phyloP scores from a whole-genome alignment of 2,888 invertebrate species.

The Orthosia gracilis region DNA sequence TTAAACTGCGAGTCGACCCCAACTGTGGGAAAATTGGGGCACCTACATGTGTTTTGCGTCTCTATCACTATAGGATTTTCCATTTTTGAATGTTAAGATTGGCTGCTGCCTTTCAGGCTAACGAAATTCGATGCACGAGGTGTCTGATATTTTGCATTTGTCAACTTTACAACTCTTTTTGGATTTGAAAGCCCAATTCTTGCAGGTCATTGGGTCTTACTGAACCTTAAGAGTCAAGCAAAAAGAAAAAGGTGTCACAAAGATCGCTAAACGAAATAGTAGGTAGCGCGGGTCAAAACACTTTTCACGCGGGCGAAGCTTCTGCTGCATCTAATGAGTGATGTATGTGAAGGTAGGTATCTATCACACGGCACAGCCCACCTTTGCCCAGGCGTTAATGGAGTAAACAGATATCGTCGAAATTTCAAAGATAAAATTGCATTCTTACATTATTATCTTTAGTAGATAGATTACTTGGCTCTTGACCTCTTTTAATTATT shows the following conservation, averaged over 20 bases:
- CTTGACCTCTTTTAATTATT: constrained; percentile 39
- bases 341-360: neutral
- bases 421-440: constrained; percentile 52
- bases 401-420: constrained; percentile 39
- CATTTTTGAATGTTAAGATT: neutral
- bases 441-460: constrained; percentile 53
- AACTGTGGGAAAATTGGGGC: neutral
- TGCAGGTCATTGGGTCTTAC: no score
- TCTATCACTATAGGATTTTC: neutral
- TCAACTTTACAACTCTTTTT: no score
- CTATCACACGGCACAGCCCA: neutral
- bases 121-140: no score
- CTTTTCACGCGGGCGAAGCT: no score
- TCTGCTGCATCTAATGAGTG: neutral
- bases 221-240: no score
- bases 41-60: neutral
- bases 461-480: constrained; percentile 36
- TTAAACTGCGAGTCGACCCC: neutral
- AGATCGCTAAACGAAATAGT: no score
- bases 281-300: no score
- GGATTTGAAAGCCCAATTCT: no score
- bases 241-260: no score
- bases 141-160: no score
- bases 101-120: neutral
- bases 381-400: constrained; percentile 40